phyloP scores from a whole-genome alignment of 2,113 vertebrate species.

The Ellobius talpinus region DNA sequence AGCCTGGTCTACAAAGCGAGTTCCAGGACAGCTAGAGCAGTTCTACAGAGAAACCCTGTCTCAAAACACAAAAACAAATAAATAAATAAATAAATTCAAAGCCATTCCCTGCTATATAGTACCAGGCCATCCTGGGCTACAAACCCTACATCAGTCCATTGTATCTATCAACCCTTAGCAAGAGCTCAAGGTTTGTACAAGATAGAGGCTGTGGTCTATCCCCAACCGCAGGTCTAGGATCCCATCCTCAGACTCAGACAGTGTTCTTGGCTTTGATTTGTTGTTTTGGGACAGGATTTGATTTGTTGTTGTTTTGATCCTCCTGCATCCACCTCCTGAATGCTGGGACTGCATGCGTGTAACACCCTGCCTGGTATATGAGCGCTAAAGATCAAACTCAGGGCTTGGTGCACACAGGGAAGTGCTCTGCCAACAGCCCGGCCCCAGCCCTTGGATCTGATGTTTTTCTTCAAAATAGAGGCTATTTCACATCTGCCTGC shows the following conservation, averaged over 20 bases:
- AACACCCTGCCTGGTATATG: neutral
- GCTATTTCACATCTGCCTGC: neutral
- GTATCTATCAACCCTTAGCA: too few relatives aligned
- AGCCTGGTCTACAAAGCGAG: neutral
- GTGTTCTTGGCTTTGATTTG: neutral
- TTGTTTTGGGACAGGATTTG: neutral
- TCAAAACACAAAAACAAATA: neutral
- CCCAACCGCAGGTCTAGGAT: neutral
- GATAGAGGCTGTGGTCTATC: neutral
- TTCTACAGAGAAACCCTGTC: neutral
- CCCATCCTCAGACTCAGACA: neutral
- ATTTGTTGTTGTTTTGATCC: neutral
- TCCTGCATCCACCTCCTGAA: neutral
- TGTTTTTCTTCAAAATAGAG: constrained; percentile 25
- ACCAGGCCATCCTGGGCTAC: neutral
- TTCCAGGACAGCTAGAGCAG: neutral
- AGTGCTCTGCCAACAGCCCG: neutral
- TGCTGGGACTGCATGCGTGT: neutral
- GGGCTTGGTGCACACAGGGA: neutral
- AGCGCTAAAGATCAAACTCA: neutral
- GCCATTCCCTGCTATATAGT: neutral
- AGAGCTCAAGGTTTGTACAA: neutral
- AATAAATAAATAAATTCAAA: neutral
- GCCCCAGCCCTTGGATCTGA: neutral
- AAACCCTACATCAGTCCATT: too few relatives aligned